Evolutionary conservation across 2,113 vertebrate species (phyloP).

Genomic region (Manacus vitellinus): DNA sequence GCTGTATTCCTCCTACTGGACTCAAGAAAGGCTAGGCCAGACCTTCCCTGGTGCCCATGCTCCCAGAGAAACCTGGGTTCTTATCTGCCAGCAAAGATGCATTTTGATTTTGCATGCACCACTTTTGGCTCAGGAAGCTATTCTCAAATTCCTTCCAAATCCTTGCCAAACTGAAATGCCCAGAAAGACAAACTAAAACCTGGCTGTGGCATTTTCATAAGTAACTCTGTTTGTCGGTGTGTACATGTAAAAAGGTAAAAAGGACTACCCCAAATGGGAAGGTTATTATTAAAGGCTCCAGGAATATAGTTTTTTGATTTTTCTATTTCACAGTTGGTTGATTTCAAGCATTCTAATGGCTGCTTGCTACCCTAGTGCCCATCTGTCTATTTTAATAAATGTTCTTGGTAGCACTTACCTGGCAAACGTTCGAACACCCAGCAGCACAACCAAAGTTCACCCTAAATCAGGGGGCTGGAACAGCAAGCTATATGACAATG

Average conservation of each 20-base stretch:
- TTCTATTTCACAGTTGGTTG: constrained; percentile 72
- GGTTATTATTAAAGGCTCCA: constrained; percentile 18
- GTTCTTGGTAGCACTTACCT: constrained; percentile 59
- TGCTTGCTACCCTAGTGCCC: constrained; percentile 41
- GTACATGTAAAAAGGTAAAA: background rate
- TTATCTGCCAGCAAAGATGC: background rate
- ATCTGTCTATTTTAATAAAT: constrained; percentile 64
- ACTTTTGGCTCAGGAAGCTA: background rate
- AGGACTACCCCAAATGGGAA: background rate
- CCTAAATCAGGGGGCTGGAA: constrained; percentile 12
- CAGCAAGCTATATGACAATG: background rate
- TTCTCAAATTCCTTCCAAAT: background rate
- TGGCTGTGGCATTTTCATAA: background rate
- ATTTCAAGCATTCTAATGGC: constrained; percentile 65
- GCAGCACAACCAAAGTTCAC: constrained; percentile 28
- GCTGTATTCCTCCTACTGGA: background rate
- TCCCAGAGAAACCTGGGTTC: background rate
- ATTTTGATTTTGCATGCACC: background rate
- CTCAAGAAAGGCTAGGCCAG: background rate
- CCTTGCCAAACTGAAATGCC: background rate
- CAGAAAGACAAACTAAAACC: background rate
- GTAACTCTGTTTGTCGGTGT: background rate
- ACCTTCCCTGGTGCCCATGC: background rate
- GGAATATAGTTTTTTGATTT: constrained; percentile 64
- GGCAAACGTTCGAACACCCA: background rate